phyloP scores from a whole-genome alignment of 2,888 invertebrate species.

The Digitonthophagus gazella region DNA sequence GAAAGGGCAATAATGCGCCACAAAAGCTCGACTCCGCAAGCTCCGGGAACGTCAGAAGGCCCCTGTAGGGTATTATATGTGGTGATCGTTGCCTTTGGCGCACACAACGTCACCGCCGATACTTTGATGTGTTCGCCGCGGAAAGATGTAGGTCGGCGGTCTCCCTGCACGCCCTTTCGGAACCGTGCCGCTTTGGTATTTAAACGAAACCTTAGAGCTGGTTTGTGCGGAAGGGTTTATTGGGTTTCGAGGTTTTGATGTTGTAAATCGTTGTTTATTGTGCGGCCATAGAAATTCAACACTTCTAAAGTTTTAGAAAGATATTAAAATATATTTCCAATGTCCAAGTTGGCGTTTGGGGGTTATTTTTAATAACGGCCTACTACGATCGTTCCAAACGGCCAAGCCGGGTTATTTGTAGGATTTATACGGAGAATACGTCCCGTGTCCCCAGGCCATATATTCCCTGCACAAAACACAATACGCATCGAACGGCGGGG shows the following conservation, averaged over 20 bases:
- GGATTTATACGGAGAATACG: constrained; percentile 50
- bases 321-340: background rate
- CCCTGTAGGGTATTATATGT: background rate
- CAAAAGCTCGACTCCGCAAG: constrained; percentile 8
- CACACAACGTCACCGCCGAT: constrained; percentile 31
- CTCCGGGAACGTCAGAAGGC: background rate
- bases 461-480: constrained; percentile 40
- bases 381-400: constrained; percentile 41
- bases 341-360: constrained; percentile 8
- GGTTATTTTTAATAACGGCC: constrained; percentile 48
- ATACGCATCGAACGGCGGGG: constrained; percentile 41
- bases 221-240: background rate
- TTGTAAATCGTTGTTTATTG: background rate
- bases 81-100: constrained; percentile 8
- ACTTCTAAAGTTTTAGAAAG: too few relatives aligned
- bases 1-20: constrained; percentile 12
- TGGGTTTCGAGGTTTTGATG: background rate
- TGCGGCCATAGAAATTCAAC: too few relatives aligned
- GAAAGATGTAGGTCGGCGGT: constrained; percentile 5
- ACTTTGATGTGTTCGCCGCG: constrained; percentile 40
- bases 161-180: background rate
- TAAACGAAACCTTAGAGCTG: constrained; percentile 7
- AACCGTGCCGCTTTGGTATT: constrained; percentile 12
- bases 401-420: constrained; percentile 43
- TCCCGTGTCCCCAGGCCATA: constrained; percentile 48